Percentiles rank a stretch among this genome's conserved stretches.
These are phyloP conservation scores for Nerophis ophidion DNA, from an alignment of 2,113 vertebrate genomes.

Conservation along the genomic window DNA sequence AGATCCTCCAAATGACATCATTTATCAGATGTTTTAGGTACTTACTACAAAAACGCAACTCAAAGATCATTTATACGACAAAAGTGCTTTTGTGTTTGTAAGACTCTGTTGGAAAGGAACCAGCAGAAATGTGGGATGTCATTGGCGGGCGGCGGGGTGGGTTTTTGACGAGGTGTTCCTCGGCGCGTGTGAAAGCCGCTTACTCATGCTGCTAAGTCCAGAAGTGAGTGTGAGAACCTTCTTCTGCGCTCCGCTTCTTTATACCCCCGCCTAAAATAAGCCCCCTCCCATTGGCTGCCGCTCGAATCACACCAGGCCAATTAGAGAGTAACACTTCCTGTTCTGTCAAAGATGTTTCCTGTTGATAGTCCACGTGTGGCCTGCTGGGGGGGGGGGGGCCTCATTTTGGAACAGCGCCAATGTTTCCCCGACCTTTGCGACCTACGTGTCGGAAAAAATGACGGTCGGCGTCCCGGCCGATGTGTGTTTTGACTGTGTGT, in stretches of 20 bases:
- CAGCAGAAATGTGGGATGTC: too few species aligned
- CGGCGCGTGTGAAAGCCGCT: constrained; percentile 45
- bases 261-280: constrained; percentile 93
- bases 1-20: too few species aligned
- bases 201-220: constrained; percentile 53
- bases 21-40: too few species aligned
- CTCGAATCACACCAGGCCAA: constrained; percentile 77
- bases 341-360: constrained; percentile 93
- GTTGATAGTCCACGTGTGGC: constrained; percentile 77
- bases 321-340: constrained; percentile 85
- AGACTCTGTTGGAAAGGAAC: too few species aligned
- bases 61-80: too few species aligned
- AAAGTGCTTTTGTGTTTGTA: too few species aligned
- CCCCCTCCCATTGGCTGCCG: constrained; percentile 76
- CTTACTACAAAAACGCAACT: too few species aligned
- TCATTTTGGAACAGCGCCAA: constrained; percentile 43
- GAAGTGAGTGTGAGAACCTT: constrained; percentile 45
- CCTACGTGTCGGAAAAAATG: constrained; percentile 59
- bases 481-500: constrained; percentile 38
- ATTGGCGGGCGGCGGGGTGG: too few species aligned
- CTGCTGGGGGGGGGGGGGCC: constrained; percentile 33
- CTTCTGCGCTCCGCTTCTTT: constrained; percentile 70
- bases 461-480: constrained; percentile 37
- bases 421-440: constrained; percentile 77
- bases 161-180: too few species aligned